These are phyloP conservation scores for Porites cylindrica DNA, from an alignment of 92 coral and sea anemone genomes.

Conservation along the genomic window DNA sequence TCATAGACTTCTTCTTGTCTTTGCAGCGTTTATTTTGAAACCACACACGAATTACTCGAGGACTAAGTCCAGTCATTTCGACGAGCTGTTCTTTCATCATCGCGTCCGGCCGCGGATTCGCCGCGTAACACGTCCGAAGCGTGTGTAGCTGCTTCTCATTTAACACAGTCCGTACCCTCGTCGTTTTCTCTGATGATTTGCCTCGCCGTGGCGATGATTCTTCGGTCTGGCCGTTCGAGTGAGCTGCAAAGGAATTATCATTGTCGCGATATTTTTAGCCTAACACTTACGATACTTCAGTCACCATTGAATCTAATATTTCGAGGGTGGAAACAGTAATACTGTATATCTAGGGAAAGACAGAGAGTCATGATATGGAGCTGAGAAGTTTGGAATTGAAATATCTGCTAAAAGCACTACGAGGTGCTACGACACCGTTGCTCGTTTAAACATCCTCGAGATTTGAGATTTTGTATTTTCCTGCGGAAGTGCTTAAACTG, in stretches of 20 bases:
- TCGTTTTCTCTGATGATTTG: conserved; percentile 73
- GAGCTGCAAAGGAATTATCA: conserved; percentile 64
- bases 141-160: conserved; percentile 99
- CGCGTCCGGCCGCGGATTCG: conserved; percentile 99
- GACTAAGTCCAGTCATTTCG: conserved; percentile 98
- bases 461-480: conserved; percentile 29
- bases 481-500: conserved; percentile 39
- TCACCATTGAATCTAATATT: conserved; percentile 40
- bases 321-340: conserved; percentile 45
- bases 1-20: conserved; percentile 95
- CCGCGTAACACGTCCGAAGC: conserved; percentile 94
- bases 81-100: conserved; percentile 99
- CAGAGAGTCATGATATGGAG: conserved; percentile 12
- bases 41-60: conserved; percentile 99
- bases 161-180: conserved; percentile 95
- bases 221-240: conserved; percentile 79
- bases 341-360: conserved; percentile 31
- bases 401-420: conserved; percentile 11
- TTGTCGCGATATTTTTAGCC: conserved; percentile 2
- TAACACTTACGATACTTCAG: conserved; percentile 15
- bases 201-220: conserved; percentile 56
- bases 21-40: conserved; percentile 99
- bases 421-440: background rate
- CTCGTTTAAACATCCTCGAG: conserved; percentile 47
- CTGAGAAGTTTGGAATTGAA: conserved; percentile 23